Evolutionary conservation across 2,888 invertebrate species (phyloP).

Genomic region (Drosophila neutralis): DNA sequence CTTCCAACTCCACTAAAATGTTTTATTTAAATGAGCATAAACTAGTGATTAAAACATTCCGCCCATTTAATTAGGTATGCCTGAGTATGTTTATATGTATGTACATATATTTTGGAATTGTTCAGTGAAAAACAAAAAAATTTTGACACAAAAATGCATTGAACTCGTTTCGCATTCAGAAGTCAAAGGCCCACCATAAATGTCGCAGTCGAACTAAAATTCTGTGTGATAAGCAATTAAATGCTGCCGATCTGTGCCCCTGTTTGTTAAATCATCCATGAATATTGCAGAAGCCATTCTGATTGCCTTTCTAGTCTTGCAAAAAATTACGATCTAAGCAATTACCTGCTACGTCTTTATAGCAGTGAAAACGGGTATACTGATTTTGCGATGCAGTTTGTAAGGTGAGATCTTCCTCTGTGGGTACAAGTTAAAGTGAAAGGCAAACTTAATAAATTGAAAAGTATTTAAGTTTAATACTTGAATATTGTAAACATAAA

Average conservation of each 20-base stretch:
- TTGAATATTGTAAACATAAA: neutral
- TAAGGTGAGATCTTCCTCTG: neutral
- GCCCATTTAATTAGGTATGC: slow-evolving; percentile 38
- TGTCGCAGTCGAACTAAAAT: slow-evolving; percentile 24
- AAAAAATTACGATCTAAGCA: slow-evolving; percentile 44
- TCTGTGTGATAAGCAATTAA: slow-evolving; percentile 15
- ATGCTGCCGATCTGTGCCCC: slow-evolving; percentile 1
- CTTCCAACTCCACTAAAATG: slow-evolving; percentile 1
- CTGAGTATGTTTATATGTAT: neutral
- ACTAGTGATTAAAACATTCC: slow-evolving; percentile 48
- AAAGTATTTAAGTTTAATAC: neutral
- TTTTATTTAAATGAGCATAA: neutral
- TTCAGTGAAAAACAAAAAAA: slow-evolving; percentile 34
- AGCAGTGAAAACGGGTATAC: neutral
- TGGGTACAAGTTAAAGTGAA: neutral
- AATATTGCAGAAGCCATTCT: slow-evolving; percentile 35
- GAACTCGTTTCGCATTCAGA: slow-evolving; percentile 58
- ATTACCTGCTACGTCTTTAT: slow-evolving; percentile 21
- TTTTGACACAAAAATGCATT: slow-evolving; percentile 77
- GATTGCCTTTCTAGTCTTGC: slow-evolving; percentile 8
- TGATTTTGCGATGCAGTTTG: neutral
- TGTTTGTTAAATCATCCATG: slow-evolving; percentile 68
- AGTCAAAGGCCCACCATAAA: slow-evolving; percentile 59
- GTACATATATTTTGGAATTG: slow-evolving; percentile 35
- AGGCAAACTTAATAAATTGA: neutral